Conservation (phyloP, 2,888 invertebrate genomes). For the Scaptomyza cyrtandrae region DNA sequence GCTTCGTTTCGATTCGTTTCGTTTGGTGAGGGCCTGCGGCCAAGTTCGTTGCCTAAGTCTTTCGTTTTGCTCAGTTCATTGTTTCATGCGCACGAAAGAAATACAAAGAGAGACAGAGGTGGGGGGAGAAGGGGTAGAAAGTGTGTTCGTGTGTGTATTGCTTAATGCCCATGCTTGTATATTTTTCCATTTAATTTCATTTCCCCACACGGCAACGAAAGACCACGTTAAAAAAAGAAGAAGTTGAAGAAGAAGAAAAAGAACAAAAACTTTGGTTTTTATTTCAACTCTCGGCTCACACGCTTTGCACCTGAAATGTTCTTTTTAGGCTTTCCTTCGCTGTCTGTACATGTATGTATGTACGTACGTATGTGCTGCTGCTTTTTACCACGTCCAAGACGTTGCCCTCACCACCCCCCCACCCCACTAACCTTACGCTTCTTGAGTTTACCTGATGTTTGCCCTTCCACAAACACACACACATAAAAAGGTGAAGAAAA, state of each 20-base stretch:
- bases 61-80: constrained; percentile 55
- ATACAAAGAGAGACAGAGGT: background rate
- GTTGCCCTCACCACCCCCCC: background rate
- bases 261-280: constrained; percentile 55
- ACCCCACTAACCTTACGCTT: background rate
- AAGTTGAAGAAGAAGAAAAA: background rate
- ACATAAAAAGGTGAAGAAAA: constrained; percentile 37
- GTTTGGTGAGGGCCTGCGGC: constrained; percentile 27
- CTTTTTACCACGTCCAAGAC: constrained; percentile 37
- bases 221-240: background rate
- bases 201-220: constrained; percentile 43
- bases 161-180: constrained; percentile 50
- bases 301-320: constrained; percentile 71
- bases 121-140: background rate
- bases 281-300: constrained; percentile 73
- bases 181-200: constrained; percentile 63
- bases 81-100: constrained; percentile 29
- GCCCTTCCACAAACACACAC: constrained; percentile 16
- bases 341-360: background rate
- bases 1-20: constrained; percentile 5
- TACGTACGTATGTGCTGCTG: background rate
- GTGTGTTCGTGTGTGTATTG: constrained; percentile 21
- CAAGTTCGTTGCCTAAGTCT: constrained; percentile 70
- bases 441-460: constrained; percentile 36
- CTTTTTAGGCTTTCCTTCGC: constrained; percentile 31